Percentiles rank a stretch among this genome's conserved stretches.
Evolutionary conservation across 2,888 invertebrate genomes (phyloP).

Genomic region (Sinelater perroti): DNA sequence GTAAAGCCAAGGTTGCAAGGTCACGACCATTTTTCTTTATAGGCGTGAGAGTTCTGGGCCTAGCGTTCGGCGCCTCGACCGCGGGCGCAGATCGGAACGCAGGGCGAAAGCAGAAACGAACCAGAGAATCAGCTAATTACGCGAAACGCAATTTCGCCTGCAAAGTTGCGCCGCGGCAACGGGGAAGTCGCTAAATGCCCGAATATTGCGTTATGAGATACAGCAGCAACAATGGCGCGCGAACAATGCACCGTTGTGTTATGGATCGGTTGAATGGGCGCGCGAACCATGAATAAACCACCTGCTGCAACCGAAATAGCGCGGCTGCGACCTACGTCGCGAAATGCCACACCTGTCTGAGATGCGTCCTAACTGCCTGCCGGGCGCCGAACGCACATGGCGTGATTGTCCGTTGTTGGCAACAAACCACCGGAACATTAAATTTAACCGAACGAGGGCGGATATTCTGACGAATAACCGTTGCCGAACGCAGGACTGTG

Average conservation of each 20-base stretch:
- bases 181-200: too few relatives aligned
- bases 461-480: constrained; percentile 4
- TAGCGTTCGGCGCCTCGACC: too few relatives aligned
- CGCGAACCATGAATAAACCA: constrained; percentile 30
- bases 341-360: constrained; percentile 10
- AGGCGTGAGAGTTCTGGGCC: too few relatives aligned
- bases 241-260: constrained; percentile 13
- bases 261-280: constrained; percentile 22
- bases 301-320: constrained; percentile 28
- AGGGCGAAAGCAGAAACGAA: too few relatives aligned
- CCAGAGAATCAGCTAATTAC: too few relatives aligned
- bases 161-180: too few relatives aligned
- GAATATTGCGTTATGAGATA: too few relatives aligned
- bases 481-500: not conserved
- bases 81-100: too few relatives aligned
- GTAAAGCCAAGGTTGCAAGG: not conserved
- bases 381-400: constrained; percentile 13
- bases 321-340: constrained; percentile 10
- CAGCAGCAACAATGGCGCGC: not conserved
- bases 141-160: too few relatives aligned
- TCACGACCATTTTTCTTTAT: too few relatives aligned
- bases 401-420: constrained; percentile 2
- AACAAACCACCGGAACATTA: constrained; percentile 17
- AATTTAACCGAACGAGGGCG: constrained; percentile 16
- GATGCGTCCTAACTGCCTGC: constrained; percentile 8